Conservation (phyloP, 2,797 vertebrate species). For the Oreortyx pictus region DNA sequence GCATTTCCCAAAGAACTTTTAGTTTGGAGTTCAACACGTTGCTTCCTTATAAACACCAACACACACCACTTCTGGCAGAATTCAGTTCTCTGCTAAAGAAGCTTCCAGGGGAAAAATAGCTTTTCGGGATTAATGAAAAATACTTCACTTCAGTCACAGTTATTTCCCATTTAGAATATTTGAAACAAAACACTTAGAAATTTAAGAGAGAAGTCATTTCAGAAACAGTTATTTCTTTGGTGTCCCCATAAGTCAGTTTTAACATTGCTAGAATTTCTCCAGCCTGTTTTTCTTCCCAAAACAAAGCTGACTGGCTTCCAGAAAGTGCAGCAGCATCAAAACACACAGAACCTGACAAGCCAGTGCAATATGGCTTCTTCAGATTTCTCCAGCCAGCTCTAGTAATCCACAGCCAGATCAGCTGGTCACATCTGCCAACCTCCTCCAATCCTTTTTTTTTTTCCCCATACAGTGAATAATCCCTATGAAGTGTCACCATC, state of each 20-base stretch:
- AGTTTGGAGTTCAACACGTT: neutral
- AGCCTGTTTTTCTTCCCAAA: neutral
- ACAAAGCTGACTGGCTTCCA: neutral
- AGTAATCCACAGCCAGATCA: conserved; percentile 3
- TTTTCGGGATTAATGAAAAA: neutral
- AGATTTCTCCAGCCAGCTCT: conserved; percentile 4
- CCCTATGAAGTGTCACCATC: neutral
- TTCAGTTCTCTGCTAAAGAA: neutral
- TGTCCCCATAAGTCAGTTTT: neutral
- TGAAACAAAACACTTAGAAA: neutral
- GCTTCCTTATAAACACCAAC: neutral
- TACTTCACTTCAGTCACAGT: neutral
- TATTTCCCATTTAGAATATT: neutral
- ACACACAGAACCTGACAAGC: neutral
- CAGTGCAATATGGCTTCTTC: conserved; percentile 18
- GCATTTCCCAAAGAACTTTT: neutral
- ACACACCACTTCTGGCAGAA: neutral
- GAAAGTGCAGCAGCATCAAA: neutral
- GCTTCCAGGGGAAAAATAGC: neutral
- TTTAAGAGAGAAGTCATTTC: neutral
- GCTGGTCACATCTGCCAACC: conserved; percentile 60
- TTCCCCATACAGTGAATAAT: conserved; percentile 3
- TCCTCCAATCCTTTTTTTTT: conserved; percentile 2
- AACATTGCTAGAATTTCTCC: neutral
- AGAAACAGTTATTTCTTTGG: neutral